A percentile compares a stretch with the other conserved stretches of the same genome.
Evolutionary conservation across 2,113 vertebrate genomes (phyloP).

Genomic region (Pogonocichla stellata): DNA sequence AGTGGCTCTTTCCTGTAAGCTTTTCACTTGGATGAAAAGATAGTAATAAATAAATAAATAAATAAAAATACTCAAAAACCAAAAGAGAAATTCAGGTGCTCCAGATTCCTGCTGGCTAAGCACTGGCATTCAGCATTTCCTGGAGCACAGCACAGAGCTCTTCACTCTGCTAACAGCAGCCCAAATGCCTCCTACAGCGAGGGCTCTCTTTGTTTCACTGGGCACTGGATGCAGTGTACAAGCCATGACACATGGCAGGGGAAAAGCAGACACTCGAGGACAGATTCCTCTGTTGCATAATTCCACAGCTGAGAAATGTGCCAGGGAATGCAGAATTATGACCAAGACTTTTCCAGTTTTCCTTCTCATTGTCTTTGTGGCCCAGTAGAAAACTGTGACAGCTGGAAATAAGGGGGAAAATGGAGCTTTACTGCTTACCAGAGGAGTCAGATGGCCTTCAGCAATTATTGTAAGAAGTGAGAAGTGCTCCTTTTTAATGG

Average conservation of each 20-base stretch:
- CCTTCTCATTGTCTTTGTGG: not conserved
- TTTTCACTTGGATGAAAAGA: constrained; percentile 1
- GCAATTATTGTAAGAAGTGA: not conserved
- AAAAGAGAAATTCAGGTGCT: not conserved
- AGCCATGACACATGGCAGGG: not conserved
- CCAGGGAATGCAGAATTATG: not conserved
- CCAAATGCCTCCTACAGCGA: not conserved
- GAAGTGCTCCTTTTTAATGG: not conserved
- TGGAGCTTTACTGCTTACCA: not conserved
- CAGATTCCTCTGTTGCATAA: not conserved
- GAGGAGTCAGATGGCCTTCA: not conserved
- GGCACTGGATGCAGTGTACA: not conserved
- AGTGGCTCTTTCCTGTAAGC: not conserved
- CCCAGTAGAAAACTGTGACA: not conserved
- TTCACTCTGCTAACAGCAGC: accelerated
- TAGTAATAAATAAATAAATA: not conserved
- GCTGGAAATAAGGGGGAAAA: not conserved
- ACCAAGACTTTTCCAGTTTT: not conserved
- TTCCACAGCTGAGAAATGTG: not conserved
- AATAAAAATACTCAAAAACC: not conserved
- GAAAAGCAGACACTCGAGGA: not conserved
- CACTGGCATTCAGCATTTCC: not conserved
- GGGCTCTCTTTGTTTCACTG: not conserved
- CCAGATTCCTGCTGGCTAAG: not conserved
- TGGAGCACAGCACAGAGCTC: not conserved